phyloP scores from a whole-genome alignment of 2,113 vertebrate species.

The Sylvietta virens region DNA sequence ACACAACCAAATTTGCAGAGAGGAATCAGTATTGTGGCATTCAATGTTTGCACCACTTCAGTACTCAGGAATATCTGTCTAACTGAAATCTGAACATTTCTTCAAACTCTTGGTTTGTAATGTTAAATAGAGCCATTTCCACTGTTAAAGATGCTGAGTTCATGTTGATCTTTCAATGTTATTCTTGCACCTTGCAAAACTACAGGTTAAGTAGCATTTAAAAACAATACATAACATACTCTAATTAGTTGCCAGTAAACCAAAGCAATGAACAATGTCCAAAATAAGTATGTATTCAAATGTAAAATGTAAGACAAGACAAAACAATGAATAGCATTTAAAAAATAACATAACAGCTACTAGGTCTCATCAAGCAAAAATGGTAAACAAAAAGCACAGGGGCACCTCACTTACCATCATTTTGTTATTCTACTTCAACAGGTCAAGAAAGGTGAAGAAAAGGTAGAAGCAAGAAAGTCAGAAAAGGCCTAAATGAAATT shows the following conservation, averaged over 20 bases:
- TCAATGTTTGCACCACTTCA: neutral
- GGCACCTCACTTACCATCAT: constrained; percentile 96
- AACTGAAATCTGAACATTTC: neutral
- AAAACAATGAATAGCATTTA: constrained; percentile 57
- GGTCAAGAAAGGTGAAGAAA: constrained; percentile 84
- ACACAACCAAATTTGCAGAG: neutral
- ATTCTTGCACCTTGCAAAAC: constrained; percentile 23
- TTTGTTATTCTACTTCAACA: constrained; percentile 96
- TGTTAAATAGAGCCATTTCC: neutral
- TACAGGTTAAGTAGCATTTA: neutral
- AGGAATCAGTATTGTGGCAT: neutral
- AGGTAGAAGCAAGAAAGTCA: constrained; percentile 82
- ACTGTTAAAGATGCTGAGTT: neutral
- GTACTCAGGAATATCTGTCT: neutral
- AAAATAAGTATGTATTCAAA: constrained; percentile 69
- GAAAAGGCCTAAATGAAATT: constrained; percentile 76
- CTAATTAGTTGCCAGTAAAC: constrained; percentile 71
- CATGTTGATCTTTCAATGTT: neutral
- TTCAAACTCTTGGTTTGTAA: neutral
- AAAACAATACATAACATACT: constrained; percentile 51
- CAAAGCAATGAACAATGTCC: constrained; percentile 68
- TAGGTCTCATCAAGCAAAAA: constrained; percentile 73
- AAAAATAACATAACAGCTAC: constrained; percentile 65
- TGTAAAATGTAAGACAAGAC: constrained; percentile 64
- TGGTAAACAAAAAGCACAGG: constrained; percentile 77